Percentiles rank a stretch among this genome's conserved stretches.
Conservation (phyloP, 2,113 vertebrate species). For the Gallinago paraguaiae region DNA sequence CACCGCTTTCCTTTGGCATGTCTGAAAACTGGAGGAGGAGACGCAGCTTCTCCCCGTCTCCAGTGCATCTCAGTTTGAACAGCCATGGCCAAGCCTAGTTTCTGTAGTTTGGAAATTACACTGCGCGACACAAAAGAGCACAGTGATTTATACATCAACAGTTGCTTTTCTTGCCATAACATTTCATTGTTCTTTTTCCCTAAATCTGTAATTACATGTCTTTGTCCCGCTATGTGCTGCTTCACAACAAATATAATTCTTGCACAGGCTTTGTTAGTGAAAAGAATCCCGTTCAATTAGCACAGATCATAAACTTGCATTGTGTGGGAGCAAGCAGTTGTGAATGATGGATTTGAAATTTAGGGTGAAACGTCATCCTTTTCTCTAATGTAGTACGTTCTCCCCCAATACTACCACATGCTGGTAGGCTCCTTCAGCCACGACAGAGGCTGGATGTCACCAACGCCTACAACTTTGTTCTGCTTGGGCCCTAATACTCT, state of each 20-base stretch:
- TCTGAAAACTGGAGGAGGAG: not conserved
- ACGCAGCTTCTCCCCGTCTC: rapidly evolving
- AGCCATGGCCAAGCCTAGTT: not conserved
- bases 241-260: conserved; percentile 41
- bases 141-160: conserved; percentile 22
- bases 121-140: not conserved
- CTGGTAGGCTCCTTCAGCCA: conserved; percentile 37
- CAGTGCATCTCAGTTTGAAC: not conserved
- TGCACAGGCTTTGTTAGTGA: conserved; percentile 48
- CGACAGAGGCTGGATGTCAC: conserved; percentile 37
- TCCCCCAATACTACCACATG: not conserved
- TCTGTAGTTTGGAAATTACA: conserved; percentile 14
- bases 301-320: conserved; percentile 27
- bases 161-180: conserved; percentile 46
- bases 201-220: conserved; percentile 47
- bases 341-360: not conserved
- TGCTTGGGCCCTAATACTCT: conserved; percentile 61
- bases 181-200: conserved; percentile 47
- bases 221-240: conserved; percentile 43
- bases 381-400: not conserved
- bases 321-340: conserved; percentile 16
- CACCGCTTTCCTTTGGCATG: not conserved
- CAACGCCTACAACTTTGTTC: conserved; percentile 54
- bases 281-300: conserved; percentile 41
- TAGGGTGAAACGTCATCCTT: not conserved